These are phyloP conservation scores for Hycleus cichorii DNA, from an alignment of 1,140 invertebrate genomes.

Conservation along the genomic window DNA sequence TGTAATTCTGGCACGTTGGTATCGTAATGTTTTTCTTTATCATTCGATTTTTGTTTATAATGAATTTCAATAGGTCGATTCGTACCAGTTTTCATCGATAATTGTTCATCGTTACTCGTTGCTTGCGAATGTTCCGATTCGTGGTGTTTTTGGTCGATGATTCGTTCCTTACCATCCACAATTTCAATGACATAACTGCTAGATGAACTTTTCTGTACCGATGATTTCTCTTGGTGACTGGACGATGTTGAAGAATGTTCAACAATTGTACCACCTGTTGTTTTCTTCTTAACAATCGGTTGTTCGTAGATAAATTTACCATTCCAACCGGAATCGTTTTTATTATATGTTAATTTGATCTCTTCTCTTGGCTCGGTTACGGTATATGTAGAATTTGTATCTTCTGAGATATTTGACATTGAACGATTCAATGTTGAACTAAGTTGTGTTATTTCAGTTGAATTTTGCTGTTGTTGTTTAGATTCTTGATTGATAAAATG, in stretches of 20 bases:
- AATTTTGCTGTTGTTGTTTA: conserved; percentile 10
- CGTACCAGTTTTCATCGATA: conserved; percentile 43
- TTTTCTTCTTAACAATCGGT: conserved; percentile 19
- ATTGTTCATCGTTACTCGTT: conserved; percentile 44
- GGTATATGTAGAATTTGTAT: conserved; percentile 34
- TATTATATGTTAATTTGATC: conserved; percentile 34
- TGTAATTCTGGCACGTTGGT: conserved; percentile 44
- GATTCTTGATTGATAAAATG: conserved; percentile 33
- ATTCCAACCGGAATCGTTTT: conserved; percentile 47
- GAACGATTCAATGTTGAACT: conserved; percentile 35
- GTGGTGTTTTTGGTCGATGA: conserved; percentile 47
- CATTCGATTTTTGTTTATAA: conserved; percentile 45
- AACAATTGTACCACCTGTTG: conserved; percentile 17
- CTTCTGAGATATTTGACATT: conserved; percentile 30
- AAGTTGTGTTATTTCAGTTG: conserved; percentile 33
- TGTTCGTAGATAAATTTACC: conserved; percentile 45
- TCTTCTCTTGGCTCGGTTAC: conserved; percentile 40
- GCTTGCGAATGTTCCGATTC: conserved; percentile 47
- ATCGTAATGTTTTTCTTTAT: conserved; percentile 48
- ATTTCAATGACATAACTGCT: conserved; percentile 51
- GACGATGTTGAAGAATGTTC: conserved; percentile 26
- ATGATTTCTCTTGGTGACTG: conserved; percentile 28
- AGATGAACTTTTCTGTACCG: conserved; percentile 44
- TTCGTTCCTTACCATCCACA: conserved; percentile 53
- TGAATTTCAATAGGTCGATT: conserved; percentile 47